Conservation (phyloP, 2,888 invertebrate genomes). For the Gryllus longicercus region DNA sequence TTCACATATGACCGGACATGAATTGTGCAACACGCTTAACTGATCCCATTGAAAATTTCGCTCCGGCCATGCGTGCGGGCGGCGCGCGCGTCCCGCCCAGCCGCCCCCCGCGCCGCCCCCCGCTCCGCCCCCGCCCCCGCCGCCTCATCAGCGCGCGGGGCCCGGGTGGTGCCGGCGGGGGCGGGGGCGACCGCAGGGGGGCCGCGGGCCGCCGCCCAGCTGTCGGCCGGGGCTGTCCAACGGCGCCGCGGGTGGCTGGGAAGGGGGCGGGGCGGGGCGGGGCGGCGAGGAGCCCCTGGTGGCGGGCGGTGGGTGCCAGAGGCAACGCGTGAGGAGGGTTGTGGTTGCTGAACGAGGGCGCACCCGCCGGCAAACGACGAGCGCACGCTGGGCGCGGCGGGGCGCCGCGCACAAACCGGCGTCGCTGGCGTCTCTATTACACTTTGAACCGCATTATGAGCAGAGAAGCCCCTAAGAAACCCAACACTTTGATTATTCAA, state of each 20-base stretch:
- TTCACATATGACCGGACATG: slow-evolving; percentile 64
- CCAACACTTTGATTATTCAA: too few relatives aligned
- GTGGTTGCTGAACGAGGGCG: too few relatives aligned
- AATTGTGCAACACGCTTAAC: slow-evolving; percentile 63
- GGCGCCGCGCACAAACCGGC: too few relatives aligned
- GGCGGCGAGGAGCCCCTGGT: not conserved
- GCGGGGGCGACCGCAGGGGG: not conserved
- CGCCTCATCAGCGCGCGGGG: not conserved
- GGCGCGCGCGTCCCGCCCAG: slow-evolving; percentile 11
- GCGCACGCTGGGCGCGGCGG: too few relatives aligned
- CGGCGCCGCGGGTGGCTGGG: slow-evolving; percentile 11
- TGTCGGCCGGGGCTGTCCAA: not conserved
- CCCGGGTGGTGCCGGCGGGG: not conserved
- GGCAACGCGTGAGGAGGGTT: not conserved
- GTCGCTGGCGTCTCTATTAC: too few relatives aligned
- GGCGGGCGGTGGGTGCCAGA: slow-evolving; percentile 4
- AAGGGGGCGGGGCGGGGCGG: not conserved
- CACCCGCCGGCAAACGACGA: too few relatives aligned
- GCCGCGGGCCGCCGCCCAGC: slow-evolving; percentile 4
- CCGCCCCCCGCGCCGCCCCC: slow-evolving; percentile 23
- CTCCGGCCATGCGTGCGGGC: slow-evolving; percentile 34
- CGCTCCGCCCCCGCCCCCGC: slow-evolving; percentile 1
- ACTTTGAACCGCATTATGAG: too few relatives aligned
- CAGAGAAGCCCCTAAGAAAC: too few relatives aligned
- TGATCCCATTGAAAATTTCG: slow-evolving; percentile 54